These are phyloP conservation scores for Drosophila lacteicornis DNA, from an alignment of 1,140 invertebrate genomes.

Conservation along the genomic window DNA sequence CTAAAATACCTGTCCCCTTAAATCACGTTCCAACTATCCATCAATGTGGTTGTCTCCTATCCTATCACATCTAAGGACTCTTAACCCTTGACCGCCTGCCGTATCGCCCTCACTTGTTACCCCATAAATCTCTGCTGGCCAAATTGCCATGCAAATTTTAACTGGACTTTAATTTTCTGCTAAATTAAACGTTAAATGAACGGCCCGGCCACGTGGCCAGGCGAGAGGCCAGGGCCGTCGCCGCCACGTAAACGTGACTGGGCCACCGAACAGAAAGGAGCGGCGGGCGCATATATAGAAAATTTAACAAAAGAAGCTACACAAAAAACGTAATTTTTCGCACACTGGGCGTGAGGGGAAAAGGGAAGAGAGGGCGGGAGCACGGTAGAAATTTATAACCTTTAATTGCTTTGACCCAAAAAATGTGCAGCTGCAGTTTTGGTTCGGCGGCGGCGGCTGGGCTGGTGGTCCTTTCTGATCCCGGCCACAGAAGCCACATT, in stretches of 20 bases:
- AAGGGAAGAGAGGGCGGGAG: background rate
- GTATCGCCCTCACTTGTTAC: conserved; percentile 27
- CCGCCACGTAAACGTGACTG: conserved; percentile 58
- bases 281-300: conserved; percentile 20
- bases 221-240: conserved; percentile 28
- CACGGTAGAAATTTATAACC: conserved; percentile 73
- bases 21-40: conserved; percentile 25
- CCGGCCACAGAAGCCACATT: conserved; percentile 72
- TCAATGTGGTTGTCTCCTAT: background rate
- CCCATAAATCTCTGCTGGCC: conserved; percentile 65
- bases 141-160: conserved; percentile 80
- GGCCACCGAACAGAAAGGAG: background rate
- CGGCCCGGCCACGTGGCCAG: conserved; percentile 30
- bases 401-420: conserved; percentile 84
- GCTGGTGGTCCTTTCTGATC: conserved; percentile 17
- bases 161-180: conserved; percentile 81
- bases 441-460: conserved; percentile 9
- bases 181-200: conserved; percentile 81
- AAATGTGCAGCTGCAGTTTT: conserved; percentile 58
- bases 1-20: background rate
- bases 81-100: conserved; percentile 9
- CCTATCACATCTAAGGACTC: background rate
- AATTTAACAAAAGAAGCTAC: conserved; percentile 33
- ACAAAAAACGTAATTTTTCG: conserved; percentile 73
- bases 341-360: conserved; percentile 28